Evolutionary conservation across 2,113 vertebrate genomes (phyloP).

Genomic region (Vombatus ursinus): DNA sequence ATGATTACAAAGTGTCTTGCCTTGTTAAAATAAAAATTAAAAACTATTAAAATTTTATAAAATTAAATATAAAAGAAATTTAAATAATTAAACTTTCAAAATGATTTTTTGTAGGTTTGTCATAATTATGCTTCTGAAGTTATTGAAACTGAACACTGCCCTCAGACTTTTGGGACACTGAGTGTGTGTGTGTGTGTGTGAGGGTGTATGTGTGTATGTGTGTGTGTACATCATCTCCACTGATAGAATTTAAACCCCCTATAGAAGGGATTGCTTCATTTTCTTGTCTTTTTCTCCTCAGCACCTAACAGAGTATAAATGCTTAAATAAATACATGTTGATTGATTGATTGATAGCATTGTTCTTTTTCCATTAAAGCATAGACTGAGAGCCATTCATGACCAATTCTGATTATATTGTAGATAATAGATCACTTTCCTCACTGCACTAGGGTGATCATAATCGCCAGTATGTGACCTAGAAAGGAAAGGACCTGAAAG

Average conservation of each 20-base stretch:
- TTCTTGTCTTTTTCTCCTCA: not conserved
- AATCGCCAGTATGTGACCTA: not conserved
- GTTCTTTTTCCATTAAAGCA: not conserved
- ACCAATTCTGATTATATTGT: not conserved
- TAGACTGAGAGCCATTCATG: not conserved
- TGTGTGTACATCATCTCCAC: not conserved
- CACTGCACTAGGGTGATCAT: not conserved
- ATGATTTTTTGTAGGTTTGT: not conserved
- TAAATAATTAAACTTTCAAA: not conserved
- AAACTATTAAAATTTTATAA: not conserved
- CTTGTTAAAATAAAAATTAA: not conserved
- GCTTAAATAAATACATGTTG: not conserved
- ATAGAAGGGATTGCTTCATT: not conserved
- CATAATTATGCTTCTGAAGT: not conserved
- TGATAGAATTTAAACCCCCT: not conserved
- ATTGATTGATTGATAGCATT: not conserved
- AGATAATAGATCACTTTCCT: not conserved
- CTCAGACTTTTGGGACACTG: not conserved
- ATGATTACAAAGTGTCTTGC: not conserved
- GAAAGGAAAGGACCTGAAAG: not conserved
- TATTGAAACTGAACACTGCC: not conserved
- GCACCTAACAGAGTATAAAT: not conserved
- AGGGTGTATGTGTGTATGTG: not conserved
- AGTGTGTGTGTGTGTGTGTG: not conserved
- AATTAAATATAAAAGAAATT: not conserved